These are phyloP conservation scores for Cairina moschata DNA, from an alignment of 2,113 vertebrate genomes.

Conservation along the genomic window DNA sequence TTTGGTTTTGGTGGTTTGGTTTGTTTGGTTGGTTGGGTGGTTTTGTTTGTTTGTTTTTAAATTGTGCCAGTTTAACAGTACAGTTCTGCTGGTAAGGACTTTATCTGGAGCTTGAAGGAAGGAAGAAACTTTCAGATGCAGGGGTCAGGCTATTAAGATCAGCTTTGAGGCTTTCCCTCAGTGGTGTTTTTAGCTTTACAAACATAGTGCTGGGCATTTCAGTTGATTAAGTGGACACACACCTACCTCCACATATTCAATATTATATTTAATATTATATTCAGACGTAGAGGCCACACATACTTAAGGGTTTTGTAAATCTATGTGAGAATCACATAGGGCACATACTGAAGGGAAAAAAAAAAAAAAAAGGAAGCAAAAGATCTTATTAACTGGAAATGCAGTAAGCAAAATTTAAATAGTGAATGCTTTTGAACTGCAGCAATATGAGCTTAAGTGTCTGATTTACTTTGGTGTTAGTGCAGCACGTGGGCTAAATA, in stretches of 20 bases:
- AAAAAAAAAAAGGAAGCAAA: background rate
- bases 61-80: background rate
- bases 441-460: background rate
- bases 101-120: background rate
- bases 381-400: background rate
- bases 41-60: background rate
- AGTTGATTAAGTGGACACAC: background rate
- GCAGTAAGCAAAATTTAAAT: background rate
- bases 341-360: background rate
- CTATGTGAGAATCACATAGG: background rate
- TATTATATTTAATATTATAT: background rate
- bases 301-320: background rate
- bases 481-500: background rate
- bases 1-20: too few species aligned
- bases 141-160: background rate
- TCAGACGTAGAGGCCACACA: background rate
- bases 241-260: rapidly evolving
- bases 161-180: background rate
- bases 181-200: background rate
- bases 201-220: background rate
- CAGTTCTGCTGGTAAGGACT: background rate
- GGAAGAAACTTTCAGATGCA: background rate
- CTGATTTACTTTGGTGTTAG: background rate
- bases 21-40: background rate
- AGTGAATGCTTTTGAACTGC: background rate